phyloP scores from a whole-genome alignment of 2,113 vertebrate species.

The Furnarius figulus region DNA sequence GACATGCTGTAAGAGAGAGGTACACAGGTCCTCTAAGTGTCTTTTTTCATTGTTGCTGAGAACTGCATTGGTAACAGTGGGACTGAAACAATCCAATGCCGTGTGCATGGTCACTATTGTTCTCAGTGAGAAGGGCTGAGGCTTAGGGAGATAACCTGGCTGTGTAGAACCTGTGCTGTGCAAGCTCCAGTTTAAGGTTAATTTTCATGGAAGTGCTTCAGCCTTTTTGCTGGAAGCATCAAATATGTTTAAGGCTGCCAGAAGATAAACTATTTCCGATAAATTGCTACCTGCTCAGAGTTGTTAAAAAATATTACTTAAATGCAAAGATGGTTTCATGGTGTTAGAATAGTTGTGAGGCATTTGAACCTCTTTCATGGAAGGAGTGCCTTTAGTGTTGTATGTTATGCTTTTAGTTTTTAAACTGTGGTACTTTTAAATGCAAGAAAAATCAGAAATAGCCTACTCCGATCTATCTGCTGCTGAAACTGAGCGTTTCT shows the following conservation, averaged over 20 bases:
- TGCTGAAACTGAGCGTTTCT: background rate
- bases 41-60: background rate
- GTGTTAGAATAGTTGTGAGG: background rate
- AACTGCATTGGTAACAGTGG: background rate
- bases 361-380: background rate
- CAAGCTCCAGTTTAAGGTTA: rapidly evolving
- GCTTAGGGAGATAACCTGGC: background rate
- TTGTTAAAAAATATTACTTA: background rate
- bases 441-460: background rate
- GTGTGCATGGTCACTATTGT: background rate
- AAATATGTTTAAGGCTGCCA: background rate
- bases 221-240: background rate
- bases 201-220: background rate
- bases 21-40: background rate
- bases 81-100: background rate
- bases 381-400: background rate
- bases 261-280: background rate
- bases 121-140: background rate
- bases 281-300: background rate
- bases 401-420: background rate
- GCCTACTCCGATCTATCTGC: background rate
- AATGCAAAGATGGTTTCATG: background rate
- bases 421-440: background rate
- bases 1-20: background rate
- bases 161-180: background rate